A percentile compares a stretch with the other conserved stretches of the same genome.
Conservation (phyloP, 2,797 vertebrate species). For the Manis crassicaudata region DNA sequence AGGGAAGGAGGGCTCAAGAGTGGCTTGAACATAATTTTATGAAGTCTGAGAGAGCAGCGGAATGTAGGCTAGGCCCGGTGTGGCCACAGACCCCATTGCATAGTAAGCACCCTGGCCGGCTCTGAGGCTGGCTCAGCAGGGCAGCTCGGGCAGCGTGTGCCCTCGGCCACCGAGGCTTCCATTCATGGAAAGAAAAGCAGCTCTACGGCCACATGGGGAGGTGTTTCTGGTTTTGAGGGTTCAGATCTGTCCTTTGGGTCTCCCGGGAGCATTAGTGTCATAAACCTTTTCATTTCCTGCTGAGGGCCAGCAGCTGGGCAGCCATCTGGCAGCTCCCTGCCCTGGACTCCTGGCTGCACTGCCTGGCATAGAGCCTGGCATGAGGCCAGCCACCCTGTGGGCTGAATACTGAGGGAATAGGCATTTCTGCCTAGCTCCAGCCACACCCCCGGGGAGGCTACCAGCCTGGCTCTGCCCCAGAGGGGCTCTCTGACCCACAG, state of each 20-base stretch:
- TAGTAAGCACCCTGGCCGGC: not conserved
- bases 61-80: not conserved
- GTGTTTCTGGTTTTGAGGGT: not conserved
- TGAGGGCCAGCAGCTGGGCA: not conserved
- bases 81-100: not conserved
- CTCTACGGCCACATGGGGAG: accelerated
- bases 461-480: accelerated
- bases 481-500: not conserved
- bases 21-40: not conserved
- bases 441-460: accelerated
- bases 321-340: not conserved
- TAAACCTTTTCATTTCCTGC: not conserved
- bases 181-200: not conserved
- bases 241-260: accelerated
- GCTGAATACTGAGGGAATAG: accelerated
- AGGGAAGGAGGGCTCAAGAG: not conserved
- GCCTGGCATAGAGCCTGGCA: not conserved
- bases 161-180: accelerated
- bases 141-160: not conserved
- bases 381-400: not conserved
- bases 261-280: too few species aligned
- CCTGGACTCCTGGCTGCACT: not conserved
- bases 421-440: not conserved
- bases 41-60: not conserved
- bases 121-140: not conserved